phyloP scores from a whole-genome alignment of 1,140 invertebrate species.

The Anastatus disparis region DNA sequence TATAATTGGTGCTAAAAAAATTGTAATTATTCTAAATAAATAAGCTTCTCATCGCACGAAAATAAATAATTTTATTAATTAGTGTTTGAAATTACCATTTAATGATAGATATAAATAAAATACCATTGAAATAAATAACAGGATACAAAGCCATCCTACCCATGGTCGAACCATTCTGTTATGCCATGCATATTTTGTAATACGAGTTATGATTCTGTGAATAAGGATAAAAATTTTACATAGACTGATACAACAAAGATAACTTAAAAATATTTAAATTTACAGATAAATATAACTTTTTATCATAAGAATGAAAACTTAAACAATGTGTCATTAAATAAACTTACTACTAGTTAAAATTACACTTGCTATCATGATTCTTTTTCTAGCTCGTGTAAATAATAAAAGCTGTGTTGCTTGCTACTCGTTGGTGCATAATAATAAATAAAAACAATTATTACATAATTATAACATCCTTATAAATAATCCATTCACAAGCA shows the following conservation, averaged over 20 bases:
- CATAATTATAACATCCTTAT: conserved; percentile 5
- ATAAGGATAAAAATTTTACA: background rate
- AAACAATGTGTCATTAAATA: background rate
- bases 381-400: background rate
- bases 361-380: background rate
- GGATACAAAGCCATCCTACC: conserved; percentile 56
- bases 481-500: too few relatives aligned
- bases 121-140: conserved; percentile 52
- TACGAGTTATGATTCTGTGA: conserved; percentile 13
- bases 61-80: background rate
- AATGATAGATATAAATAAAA: conserved; percentile 58
- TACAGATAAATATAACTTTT: background rate
- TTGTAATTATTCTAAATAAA: background rate
- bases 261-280: background rate
- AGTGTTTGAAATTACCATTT: conserved; percentile 51
- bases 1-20: conserved; percentile 46
- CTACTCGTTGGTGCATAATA: background rate
- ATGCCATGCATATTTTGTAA: conserved; percentile 54
- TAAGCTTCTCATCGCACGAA: background rate
- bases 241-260: background rate
- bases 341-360: background rate
- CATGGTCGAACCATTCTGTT: conserved; percentile 60
- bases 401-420: background rate
- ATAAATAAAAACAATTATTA: background rate
- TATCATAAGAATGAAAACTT: background rate